phyloP scores from a whole-genome alignment of 2,113 vertebrate species.

The Genyomyrus donnyi region DNA sequence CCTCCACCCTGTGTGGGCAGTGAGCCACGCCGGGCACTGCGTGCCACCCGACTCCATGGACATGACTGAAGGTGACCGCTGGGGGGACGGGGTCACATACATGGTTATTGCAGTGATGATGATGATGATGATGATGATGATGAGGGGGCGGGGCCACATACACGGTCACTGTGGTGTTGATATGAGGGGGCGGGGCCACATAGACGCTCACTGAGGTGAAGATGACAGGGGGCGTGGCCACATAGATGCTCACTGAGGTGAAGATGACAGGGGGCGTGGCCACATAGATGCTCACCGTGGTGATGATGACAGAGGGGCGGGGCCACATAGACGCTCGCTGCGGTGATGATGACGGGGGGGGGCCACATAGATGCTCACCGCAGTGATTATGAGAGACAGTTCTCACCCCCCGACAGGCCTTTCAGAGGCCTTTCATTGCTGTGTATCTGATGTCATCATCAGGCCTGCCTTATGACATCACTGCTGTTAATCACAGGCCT shows the following conservation, averaged over 20 bases:
- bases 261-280: background rate
- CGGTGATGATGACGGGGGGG: too few relatives aligned
- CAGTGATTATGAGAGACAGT: too few relatives aligned
- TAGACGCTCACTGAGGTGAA: too few relatives aligned
- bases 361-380: too few relatives aligned
- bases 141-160: too few relatives aligned
- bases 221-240: too few relatives aligned
- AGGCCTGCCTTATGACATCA: background rate
- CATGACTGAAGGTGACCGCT: constrained; percentile 69
- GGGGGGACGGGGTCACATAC: background rate
- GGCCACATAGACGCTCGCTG: too few relatives aligned
- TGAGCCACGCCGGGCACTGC: constrained; percentile 85
- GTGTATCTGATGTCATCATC: too few relatives aligned
- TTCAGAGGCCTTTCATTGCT: too few relatives aligned
- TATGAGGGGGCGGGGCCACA: too few relatives aligned
- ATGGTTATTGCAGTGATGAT: background rate
- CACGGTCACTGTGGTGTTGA: too few relatives aligned
- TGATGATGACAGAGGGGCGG: background rate
- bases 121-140: background rate
- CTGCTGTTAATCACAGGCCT: background rate
- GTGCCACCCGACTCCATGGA: constrained; percentile 69
- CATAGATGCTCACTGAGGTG: background rate
- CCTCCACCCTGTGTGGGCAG: constrained; percentile 77
- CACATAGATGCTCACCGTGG: background rate
- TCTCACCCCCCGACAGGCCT: too few relatives aligned